Conservation (phyloP, 2,888 invertebrate genomes). For the Coleophora deauratella region DNA sequence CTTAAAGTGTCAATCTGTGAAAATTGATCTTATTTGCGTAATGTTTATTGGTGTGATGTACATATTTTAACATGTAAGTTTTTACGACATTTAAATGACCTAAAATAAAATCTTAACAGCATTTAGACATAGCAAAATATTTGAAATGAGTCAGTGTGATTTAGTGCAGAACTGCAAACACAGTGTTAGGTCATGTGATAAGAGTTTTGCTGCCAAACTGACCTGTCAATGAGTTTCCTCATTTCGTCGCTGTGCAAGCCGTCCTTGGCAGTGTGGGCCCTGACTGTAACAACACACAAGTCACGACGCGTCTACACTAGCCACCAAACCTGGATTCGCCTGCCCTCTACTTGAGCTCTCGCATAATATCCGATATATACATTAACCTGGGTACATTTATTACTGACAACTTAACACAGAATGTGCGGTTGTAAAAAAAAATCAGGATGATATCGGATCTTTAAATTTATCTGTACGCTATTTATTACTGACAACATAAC, state of each 20-base stretch:
- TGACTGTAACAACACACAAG: slow-evolving; percentile 76
- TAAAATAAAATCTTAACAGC: no score
- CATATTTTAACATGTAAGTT: no score
- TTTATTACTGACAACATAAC: no score
- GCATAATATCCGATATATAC: slow-evolving; percentile 33
- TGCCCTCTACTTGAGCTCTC: slow-evolving; percentile 43
- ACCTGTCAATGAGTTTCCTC: slow-evolving; percentile 98
- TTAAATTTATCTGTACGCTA: no score
- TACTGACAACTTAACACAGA: neutral
- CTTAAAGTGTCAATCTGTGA: slow-evolving; percentile 6
- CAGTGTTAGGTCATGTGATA: slow-evolving; percentile 2
- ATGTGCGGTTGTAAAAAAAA: neutral
- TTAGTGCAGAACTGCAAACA: no score
- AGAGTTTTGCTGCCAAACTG: slow-evolving; percentile 66
- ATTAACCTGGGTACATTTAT: neutral
- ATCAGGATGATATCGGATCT: no score
- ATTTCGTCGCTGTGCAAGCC: slow-evolving; percentile 96
- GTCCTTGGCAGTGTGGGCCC: slow-evolving; percentile 86
- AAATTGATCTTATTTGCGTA: neutral
- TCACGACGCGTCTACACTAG: slow-evolving; percentile 69
- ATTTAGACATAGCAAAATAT: no score
- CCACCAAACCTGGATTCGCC: slow-evolving; percentile 48
- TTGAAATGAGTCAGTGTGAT: no score
- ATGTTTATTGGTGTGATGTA: neutral
- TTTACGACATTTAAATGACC: no score